phyloP scores from a whole-genome alignment of 1,140 invertebrate genomes.

The Drosophila kikkawai region DNA sequence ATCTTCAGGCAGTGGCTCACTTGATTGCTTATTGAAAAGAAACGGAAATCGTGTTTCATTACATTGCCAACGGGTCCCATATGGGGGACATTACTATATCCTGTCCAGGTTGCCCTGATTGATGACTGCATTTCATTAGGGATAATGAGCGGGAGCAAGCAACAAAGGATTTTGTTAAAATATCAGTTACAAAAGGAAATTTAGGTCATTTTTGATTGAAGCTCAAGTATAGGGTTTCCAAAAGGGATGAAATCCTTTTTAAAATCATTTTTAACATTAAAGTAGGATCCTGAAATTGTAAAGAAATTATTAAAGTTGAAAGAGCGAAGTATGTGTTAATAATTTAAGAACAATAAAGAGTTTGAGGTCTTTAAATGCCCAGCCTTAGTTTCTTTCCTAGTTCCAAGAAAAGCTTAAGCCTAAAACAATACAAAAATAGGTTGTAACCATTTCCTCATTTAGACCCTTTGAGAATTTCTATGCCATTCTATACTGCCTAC shows the following conservation, averaged over 20 bases:
- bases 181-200: conserved; percentile 31
- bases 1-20: conserved; percentile 28
- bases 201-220: conserved; percentile 20
- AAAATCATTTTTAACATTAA: not conserved
- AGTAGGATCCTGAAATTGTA: not conserved
- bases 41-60: conserved; percentile 43
- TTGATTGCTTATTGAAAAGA: conserved; percentile 60
- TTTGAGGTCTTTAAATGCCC: not conserved
- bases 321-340: too few relatives aligned
- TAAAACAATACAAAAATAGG: conserved; percentile 1
- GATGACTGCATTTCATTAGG: conserved; percentile 55
- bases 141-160: conserved; percentile 45
- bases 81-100: conserved; percentile 17
- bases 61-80: conserved; percentile 14
- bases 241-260: not conserved
- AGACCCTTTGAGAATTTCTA: not conserved
- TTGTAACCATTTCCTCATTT: not conserved
- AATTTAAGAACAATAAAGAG: too few relatives aligned
- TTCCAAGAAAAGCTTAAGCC: not conserved
- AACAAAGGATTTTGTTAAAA: conserved; percentile 16
- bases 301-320: not conserved
- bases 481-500: not conserved
- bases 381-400: not conserved
- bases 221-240: conserved; percentile 20
- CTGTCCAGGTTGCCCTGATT: conserved; percentile 39